Evolutionary conservation across 2,888 invertebrate species (phyloP).

Genomic region (Epinotia nisella): DNA sequence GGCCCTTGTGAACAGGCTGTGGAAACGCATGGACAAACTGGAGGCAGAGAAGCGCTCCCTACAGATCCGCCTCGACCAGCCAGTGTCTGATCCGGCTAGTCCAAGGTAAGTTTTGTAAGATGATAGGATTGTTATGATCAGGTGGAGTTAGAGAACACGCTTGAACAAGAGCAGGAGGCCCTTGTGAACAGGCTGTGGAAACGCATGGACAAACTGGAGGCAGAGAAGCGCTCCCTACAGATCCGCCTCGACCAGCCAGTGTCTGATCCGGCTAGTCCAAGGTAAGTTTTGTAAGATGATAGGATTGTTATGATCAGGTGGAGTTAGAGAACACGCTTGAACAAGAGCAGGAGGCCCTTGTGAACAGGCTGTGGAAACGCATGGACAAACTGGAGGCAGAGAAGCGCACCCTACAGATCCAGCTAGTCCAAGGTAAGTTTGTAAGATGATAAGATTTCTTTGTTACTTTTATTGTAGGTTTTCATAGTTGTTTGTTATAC

Average conservation of each 20-base stretch:
- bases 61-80: slow-evolving; percentile 97
- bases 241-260: slow-evolving; percentile 98
- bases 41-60: slow-evolving; percentile 98
- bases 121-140: slow-evolving; percentile 53
- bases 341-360: slow-evolving; percentile 99
- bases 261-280: slow-evolving; percentile 96
- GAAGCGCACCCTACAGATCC: slow-evolving; percentile 97
- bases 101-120: slow-evolving; percentile 82
- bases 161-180: slow-evolving; percentile 99
- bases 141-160: slow-evolving; percentile 98
- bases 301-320: slow-evolving; percentile 79
- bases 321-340: slow-evolving; percentile 99
- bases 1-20: slow-evolving; percentile 97
- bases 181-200: slow-evolving; percentile 99
- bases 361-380: slow-evolving; percentile 98
- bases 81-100: slow-evolving; percentile 96
- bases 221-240: slow-evolving; percentile 97
- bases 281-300: slow-evolving; percentile 59
- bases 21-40: slow-evolving; percentile 99
- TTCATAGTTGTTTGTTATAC: too few species aligned
- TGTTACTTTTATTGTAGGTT: neutral
- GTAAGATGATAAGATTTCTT: neutral
- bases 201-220: slow-evolving; percentile 99
- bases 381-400: slow-evolving; percentile 99
- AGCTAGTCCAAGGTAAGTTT: slow-evolving; percentile 89